Evolutionary conservation across 30 jellyfish, hydroid and myxozoan genomes (phyloP), one percentile per base, ranked within the genome.

Genomic region (Hydractinia echinata): DNA sequence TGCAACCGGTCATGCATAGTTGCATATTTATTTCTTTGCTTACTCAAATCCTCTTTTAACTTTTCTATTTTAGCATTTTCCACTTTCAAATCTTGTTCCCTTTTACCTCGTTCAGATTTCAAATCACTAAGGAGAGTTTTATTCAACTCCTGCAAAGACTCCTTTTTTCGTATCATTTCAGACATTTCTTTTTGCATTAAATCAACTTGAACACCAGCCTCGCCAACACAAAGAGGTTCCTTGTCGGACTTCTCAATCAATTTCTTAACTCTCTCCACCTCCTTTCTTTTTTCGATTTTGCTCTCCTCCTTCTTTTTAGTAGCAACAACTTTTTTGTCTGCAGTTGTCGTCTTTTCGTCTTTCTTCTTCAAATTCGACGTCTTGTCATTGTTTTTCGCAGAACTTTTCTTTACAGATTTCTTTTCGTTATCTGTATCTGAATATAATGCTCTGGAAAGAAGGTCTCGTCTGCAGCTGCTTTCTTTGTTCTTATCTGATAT

Each of bases 291-390:
- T 64, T 64, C 74, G 8, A 6, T 64, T 8, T 44, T 7, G 19
- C 10, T 13, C 19, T n/a, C 7, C 19, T 64, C 9, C 7, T 64
- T 51, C 39, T 64, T 64, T 6, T 64, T 8, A 8, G 74, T 7
- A 7, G 19, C 39, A 51, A 51, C 2, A 53, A 66, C 84, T 15
- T 67, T 76, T 21, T 79, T 64, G 2, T 72, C 69, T 6, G 82
- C 55, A 54, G 85, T 52, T 76, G 77, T 86, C 67, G 69, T 76
- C 48, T 16, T 79, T 5, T 76, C 61, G 21, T 67, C 70, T 54
- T 77, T 15, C 62, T 78, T 77, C 16, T 84, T 84, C 68, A 64
- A 68, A 44, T 55, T 8, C 61, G 76, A 84, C 76, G 77, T 86
- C 49, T 55, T 30, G 52, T 51, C 60, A 60, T 85, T 88, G 72